Conservation (phyloP, 2,113 vertebrate species). For the Nycticryphes semicollaris region DNA sequence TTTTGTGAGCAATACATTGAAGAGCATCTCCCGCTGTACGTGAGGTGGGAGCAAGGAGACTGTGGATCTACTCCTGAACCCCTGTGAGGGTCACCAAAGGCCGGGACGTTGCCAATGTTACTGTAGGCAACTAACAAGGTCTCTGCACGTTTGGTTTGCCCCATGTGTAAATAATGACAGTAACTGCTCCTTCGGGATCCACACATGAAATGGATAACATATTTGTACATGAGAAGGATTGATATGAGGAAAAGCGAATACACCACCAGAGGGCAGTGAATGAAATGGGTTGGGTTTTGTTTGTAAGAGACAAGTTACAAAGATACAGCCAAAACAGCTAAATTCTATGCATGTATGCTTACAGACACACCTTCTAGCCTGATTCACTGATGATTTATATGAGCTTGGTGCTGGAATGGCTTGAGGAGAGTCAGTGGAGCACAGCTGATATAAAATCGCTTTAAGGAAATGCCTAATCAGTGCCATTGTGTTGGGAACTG, state of each 20-base stretch:
- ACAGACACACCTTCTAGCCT: not conserved
- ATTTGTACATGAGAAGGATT: not conserved
- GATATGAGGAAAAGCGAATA: not conserved
- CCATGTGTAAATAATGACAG: not conserved
- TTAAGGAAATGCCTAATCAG: not conserved
- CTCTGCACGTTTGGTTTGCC: not conserved
- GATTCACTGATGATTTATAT: not conserved
- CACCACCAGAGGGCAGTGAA: constrained; percentile 11
- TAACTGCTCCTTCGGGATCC: not conserved
- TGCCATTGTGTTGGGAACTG: not conserved
- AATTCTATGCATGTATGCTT: not conserved
- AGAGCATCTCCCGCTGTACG: not conserved
- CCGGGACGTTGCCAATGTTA: accelerated
- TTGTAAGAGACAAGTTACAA: not conserved
- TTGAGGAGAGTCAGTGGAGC: not conserved
- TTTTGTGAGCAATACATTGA: not conserved
- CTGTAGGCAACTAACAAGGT: not conserved
- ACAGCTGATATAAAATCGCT: accelerated
- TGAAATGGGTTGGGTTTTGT: not conserved
- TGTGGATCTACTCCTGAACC: not conserved
- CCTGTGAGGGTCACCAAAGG: not conserved
- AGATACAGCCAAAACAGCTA: not conserved
- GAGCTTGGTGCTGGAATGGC: not conserved
- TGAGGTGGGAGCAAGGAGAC: not conserved
- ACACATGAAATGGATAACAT: not conserved